Conservation (phyloP, 2,113 vertebrate species). For the Orycteropus afer region DNA sequence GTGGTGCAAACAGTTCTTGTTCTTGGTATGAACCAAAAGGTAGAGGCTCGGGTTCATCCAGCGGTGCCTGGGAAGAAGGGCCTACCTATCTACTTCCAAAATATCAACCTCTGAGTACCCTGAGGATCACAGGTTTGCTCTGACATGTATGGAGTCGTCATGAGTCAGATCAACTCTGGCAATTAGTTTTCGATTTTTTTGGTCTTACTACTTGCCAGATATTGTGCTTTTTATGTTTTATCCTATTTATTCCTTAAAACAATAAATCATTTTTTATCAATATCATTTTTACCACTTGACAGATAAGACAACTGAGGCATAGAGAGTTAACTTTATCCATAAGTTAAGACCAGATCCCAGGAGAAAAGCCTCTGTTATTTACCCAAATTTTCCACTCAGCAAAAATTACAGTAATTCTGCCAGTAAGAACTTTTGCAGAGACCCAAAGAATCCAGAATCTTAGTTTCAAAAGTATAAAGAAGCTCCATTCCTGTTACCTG, state of each 20-base stretch:
- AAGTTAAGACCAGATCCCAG: background rate
- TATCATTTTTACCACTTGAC: background rate
- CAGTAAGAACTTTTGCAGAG: background rate
- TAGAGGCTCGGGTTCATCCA: background rate
- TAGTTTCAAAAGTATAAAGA: conserved; percentile 9
- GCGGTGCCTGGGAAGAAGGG: background rate
- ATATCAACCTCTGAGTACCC: background rate
- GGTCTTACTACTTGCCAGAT: background rate
- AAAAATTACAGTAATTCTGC: conserved; percentile 6
- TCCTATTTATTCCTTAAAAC: background rate
- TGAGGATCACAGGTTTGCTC: background rate
- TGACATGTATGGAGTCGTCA: background rate
- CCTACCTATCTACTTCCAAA: background rate
- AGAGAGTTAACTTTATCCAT: background rate
- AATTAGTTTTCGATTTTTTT: too few relatives aligned
- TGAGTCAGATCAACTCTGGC: too few relatives aligned
- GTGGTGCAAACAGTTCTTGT: background rate
- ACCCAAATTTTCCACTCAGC: background rate
- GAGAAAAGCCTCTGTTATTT: background rate
- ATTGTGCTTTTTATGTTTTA: background rate
- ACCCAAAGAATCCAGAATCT: background rate
- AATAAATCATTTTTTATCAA: background rate
- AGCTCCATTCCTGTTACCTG: background rate
- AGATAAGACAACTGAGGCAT: background rate
- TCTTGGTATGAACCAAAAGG: background rate